A percentile compares a stretch with the other conserved stretches of the same genome.
Conservation (phyloP, 2,888 invertebrate species). For the Dynastes tityus region DNA sequence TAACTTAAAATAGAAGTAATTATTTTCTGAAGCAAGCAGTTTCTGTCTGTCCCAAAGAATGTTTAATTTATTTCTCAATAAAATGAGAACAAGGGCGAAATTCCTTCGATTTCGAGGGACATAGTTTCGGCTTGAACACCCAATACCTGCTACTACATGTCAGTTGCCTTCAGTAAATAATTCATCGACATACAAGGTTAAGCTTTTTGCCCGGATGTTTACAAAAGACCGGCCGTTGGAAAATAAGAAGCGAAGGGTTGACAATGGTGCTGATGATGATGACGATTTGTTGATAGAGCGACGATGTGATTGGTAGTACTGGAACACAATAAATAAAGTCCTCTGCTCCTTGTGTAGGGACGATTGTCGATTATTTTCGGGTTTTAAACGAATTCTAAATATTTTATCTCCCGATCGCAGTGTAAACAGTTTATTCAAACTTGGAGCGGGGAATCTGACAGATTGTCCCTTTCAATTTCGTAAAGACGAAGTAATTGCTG, state of each 20-base stretch:
- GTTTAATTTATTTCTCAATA: too few species aligned
- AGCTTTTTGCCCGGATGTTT: slow-evolving; percentile 18
- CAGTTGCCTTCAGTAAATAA: slow-evolving; percentile 16
- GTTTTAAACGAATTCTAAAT: slow-evolving; percentile 2
- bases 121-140: too few species aligned
- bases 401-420: not conserved
- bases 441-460: too few species aligned
- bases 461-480: too few species aligned
- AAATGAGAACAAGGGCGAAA: too few species aligned
- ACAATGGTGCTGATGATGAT: not conserved
- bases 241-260: slow-evolving; percentile 9
- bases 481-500: too few species aligned
- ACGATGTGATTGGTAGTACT: not conserved
- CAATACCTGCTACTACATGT: not conserved
- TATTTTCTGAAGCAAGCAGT: too few species aligned
- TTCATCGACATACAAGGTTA: slow-evolving; percentile 8
- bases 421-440: not conserved
- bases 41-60: too few species aligned
- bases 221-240: not conserved
- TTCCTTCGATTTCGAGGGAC: too few species aligned
- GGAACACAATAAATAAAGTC: not conserved
- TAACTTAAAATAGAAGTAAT: too few species aligned
- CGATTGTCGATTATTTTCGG: slow-evolving; percentile 11
- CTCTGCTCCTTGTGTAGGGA: slow-evolving; percentile 1
- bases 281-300: not conserved